phyloP scores from a whole-genome alignment of 2,113 vertebrate genomes.

The Chinchilla lanigera region DNA sequence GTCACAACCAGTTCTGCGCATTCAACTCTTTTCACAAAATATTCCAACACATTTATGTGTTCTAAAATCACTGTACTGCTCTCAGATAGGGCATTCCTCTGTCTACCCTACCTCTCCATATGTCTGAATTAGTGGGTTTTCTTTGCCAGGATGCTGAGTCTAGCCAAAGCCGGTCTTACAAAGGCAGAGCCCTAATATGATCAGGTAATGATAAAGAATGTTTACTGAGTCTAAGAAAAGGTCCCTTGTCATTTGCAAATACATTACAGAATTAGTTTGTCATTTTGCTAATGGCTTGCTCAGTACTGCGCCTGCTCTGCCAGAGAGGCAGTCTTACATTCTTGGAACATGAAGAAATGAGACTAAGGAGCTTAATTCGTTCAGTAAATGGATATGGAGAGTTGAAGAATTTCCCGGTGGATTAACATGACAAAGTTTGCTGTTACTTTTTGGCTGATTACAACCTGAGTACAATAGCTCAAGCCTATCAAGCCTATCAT shows the following conservation, averaged over 20 bases:
- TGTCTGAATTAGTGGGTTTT: background rate
- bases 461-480: background rate
- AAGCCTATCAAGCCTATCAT: conserved; percentile 46
- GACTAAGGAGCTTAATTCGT: conserved; percentile 85
- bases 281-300: conserved; percentile 86
- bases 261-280: conserved; percentile 82
- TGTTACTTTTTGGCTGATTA: conserved; percentile 57
- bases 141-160: background rate
- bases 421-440: conserved; percentile 83
- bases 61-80: conserved; percentile 43
- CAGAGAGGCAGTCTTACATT: conserved; percentile 84
- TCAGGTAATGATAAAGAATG: conserved; percentile 38
- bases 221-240: conserved; percentile 85
- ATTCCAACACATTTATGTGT: conserved; percentile 31
- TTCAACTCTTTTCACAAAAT: conserved; percentile 54
- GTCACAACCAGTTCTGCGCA: conserved; percentile 32
- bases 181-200: conserved; percentile 32
- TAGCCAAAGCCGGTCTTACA: conserved; percentile 50
- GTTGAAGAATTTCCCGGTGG: conserved; percentile 78
- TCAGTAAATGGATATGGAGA: conserved; percentile 72
- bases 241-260: conserved; percentile 82
- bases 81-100: conserved; percentile 25
- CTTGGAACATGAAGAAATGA: conserved; percentile 84
- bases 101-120: background rate
- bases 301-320: conserved; percentile 83